A percentile compares a stretch with the other conserved stretches of the same genome.
phyloP scores from a whole-genome alignment of 2,888 invertebrate genomes.

The Uropetala carovei region DNA sequence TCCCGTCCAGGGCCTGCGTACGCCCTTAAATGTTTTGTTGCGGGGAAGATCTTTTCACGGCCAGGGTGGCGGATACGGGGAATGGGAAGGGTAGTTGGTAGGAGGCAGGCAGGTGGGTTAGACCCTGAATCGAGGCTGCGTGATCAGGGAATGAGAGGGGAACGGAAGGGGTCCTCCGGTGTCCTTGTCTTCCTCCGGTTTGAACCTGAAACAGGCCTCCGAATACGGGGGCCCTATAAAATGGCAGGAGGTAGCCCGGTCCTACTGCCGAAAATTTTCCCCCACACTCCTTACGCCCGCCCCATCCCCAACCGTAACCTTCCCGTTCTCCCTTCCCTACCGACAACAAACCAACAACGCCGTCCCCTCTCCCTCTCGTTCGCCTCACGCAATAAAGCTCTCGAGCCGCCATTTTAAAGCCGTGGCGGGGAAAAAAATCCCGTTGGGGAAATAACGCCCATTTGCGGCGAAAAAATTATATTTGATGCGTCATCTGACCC shows the following conservation, averaged over 20 bases:
- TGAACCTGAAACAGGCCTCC: slow-evolving; percentile 59
- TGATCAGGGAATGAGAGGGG: background rate
- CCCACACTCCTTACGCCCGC: too few relatives aligned
- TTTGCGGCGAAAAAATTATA: too few relatives aligned
- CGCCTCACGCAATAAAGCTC: background rate
- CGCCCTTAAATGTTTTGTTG: background rate
- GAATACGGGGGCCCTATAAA: background rate
- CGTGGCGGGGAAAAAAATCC: too few relatives aligned
- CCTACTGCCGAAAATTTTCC: background rate
- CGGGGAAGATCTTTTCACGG: background rate
- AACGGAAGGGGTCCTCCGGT: background rate
- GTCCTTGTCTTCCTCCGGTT: slow-evolving; percentile 58
- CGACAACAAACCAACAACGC: background rate
- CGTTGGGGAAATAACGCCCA: too few relatives aligned
- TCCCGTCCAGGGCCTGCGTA: too few relatives aligned
- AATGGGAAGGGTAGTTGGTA: background rate
- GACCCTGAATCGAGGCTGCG: background rate
- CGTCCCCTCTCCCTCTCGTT: background rate
- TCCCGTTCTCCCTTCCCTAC: background rate
- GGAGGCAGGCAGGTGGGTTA: background rate
- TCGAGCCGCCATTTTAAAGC: too few relatives aligned
- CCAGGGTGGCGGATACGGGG: background rate
- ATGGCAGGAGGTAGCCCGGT: slow-evolving; percentile 15
- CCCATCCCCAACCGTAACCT: background rate
- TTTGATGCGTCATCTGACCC: too few relatives aligned